A percentile compares a stretch with the other conserved stretches of the same genome.
These are phyloP conservation scores for Enteromius radiatus DNA, from an alignment of 2,797 vertebrate genomes.

Conservation along the genomic window DNA sequence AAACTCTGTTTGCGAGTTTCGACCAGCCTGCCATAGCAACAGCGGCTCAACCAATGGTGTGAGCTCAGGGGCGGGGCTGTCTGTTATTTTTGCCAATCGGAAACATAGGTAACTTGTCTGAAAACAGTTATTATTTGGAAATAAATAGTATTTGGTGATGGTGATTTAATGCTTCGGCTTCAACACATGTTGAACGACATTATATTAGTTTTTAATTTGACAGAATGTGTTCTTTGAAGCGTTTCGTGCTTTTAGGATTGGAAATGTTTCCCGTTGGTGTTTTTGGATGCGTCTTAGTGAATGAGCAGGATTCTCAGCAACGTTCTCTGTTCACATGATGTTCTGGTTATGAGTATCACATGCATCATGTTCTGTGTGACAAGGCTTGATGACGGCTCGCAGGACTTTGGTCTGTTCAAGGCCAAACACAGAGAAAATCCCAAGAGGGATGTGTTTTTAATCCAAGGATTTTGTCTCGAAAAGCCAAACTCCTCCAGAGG, in stretches of 20 bases:
- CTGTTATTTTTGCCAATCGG: neutral
- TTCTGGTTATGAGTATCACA: conserved; percentile 40
- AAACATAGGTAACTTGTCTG: conserved; percentile 9
- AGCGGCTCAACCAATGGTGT: neutral
- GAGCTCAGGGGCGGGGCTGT: neutral
- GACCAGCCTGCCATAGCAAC: neutral
- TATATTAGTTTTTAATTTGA: neutral
- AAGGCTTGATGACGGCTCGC: conserved; percentile 49
- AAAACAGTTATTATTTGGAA: neutral
- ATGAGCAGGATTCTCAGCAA: neutral
- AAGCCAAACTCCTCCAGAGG: conserved; percentile 57
- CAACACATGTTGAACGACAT: neutral
- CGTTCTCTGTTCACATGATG: conserved; percentile 26
- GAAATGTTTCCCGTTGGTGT: neutral
- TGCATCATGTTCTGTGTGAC: conserved; percentile 52
- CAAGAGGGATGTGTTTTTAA: conserved; percentile 62
- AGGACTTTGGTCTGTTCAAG: conserved; percentile 58
- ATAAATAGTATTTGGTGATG: neutral
- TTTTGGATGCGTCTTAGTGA: neutral
- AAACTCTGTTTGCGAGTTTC: neutral
- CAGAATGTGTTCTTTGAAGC: neutral
- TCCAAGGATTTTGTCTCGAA: conserved; percentile 65
- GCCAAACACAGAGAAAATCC: conserved; percentile 59
- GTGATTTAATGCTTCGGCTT: neutral
- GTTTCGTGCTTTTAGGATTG: neutral